phyloP scores from a whole-genome alignment of 2,113 vertebrate species.

The Callopanchax toddi region DNA sequence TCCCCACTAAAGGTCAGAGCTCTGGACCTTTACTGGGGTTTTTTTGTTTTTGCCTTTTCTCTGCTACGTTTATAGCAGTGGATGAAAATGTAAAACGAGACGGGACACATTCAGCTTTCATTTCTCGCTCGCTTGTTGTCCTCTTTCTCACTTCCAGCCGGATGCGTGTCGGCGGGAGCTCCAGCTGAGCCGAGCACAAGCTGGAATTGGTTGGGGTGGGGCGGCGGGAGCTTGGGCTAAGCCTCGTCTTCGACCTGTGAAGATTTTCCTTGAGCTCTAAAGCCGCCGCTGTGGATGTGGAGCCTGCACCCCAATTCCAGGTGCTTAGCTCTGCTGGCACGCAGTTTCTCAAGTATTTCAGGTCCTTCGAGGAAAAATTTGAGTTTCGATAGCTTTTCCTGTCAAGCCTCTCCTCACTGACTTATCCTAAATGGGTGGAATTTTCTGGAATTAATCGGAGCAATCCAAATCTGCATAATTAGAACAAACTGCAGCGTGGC shows the following conservation, averaged over 20 bases:
- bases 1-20: conserved; percentile 64
- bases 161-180: conserved; percentile 31
- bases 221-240: conserved; percentile 50
- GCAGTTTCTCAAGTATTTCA: conserved; percentile 24
- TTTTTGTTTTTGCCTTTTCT: conserved; percentile 6
- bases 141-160: conserved; percentile 50
- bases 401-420: conserved; percentile 14
- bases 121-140: background rate
- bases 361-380: conserved; percentile 5
- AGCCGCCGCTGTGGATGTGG: conserved; percentile 58
- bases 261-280: conserved; percentile 68
- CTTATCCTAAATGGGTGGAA: background rate
- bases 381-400: conserved; percentile 29
- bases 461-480: background rate
- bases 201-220: conserved; percentile 51
- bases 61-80: background rate
- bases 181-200: conserved; percentile 48
- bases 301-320: conserved; percentile 56
- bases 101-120: background rate
- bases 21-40: conserved; percentile 18
- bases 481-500: background rate
- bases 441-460: conserved; percentile 11
- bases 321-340: conserved; percentile 28
- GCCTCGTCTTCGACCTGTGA: conserved; percentile 47
- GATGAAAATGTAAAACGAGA: background rate